Evolutionary conservation across 2,888 invertebrate species (phyloP), one percentile per base, ranked within the genome.

Genomic region (Euplexia lucipara): DNA sequence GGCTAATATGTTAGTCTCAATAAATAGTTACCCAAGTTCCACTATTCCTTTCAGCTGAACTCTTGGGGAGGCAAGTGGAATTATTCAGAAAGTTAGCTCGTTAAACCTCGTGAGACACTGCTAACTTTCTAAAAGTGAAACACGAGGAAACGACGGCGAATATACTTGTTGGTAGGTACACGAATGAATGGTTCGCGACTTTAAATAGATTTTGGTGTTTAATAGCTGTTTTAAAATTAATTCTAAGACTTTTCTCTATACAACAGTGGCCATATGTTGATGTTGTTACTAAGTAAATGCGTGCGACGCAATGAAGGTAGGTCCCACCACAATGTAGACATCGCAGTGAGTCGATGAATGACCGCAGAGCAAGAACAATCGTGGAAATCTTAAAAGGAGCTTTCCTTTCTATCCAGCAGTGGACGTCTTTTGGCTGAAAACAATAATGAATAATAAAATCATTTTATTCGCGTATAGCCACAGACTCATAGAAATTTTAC

Each of bases 1-100:
- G 20, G 53, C 65, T 76, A 74, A 81, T 79, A 74, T 75, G 80
- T 86, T 79, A 69, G 70, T 75, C 72, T 63, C 75, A 81, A 81
- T 79, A 78, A 78, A 80, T 80, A 79, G 82, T 77, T 79, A 73
- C 63, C 71, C 63, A 72, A 81, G 73, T 75, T 57, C 54, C 62
- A 74, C 79, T 78, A 75, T 78, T 79, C 77, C 78, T 83, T 78
- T 77, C 68, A 70, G 67, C 70, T 71, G 62, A 70, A 76, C 69
- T 71, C 68, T 75, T 71, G 72, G 67, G 75, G 68, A 66, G 77
- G 63, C 65, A 66, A 67, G 64, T 70, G 63, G 82, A 88, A 86
- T 89, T 87, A 90, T 90, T 88, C 85, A 79, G 73, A 78, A 90
- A 90, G 84, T 90, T 90, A 68, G 69, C 88, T 89, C 90, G 90